Conservation (phyloP, 1,140 invertebrate species). For the Drosophila miranda region DNA sequence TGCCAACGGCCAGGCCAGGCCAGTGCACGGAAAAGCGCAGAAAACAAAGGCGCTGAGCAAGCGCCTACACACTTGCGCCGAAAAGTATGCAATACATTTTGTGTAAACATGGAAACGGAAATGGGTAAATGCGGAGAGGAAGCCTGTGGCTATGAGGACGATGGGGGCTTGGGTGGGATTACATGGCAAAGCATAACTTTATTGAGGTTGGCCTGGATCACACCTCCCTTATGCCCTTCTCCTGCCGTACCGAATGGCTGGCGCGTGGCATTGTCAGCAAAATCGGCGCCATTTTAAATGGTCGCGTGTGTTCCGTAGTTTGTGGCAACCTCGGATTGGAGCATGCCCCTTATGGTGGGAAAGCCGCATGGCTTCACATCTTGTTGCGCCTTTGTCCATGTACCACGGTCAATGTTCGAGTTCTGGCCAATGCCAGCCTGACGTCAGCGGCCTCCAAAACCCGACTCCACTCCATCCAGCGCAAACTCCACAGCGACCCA, state of each 20-base stretch:
- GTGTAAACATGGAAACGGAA: conserved; percentile 6
- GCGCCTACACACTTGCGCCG: conserved; percentile 17
- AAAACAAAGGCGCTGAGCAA: conserved; percentile 23
- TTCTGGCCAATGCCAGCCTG: conserved; percentile 35
- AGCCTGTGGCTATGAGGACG: not conserved
- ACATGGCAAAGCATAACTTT: conserved; percentile 62
- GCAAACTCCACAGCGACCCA: conserved; percentile 43
- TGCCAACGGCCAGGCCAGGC: conserved; percentile 30
- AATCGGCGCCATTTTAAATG: conserved; percentile 57
- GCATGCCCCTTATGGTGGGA: conserved; percentile 33
- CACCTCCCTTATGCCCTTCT: not conserved
- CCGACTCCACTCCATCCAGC: not conserved
- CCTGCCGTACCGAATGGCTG: conserved; percentile 27
- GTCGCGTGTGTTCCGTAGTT: conserved; percentile 55
- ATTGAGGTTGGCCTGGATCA: conserved; percentile 25
- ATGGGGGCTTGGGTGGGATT: conserved; percentile 20
- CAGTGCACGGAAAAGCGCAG: conserved; percentile 45
- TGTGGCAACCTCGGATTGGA: conserved; percentile 33
- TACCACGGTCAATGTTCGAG: conserved; percentile 61
- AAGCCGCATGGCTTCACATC: conserved; percentile 40
- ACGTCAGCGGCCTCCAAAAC: conserved; percentile 50
- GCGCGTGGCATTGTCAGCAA: conserved; percentile 65
- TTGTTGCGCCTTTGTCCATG: conserved; percentile 74
- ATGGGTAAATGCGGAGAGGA: not conserved
- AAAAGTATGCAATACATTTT: conserved; percentile 57